phyloP scores from a whole-genome alignment of 2,113 vertebrate genomes.

The Tenrec ecaudatus region DNA sequence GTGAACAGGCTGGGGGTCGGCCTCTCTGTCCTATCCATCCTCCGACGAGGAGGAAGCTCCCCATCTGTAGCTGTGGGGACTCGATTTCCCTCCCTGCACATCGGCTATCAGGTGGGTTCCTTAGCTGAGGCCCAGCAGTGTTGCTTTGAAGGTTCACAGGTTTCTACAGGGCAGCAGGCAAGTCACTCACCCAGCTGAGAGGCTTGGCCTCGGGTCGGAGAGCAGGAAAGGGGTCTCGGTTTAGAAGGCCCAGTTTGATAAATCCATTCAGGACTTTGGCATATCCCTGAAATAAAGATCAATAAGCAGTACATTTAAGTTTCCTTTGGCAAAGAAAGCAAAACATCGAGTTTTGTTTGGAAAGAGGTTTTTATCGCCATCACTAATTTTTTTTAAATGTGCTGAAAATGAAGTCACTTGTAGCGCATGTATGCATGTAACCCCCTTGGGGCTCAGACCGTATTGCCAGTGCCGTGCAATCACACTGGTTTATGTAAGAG shows the following conservation, averaged over 20 bases:
- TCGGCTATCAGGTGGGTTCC: background rate
- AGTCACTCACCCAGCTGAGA: slow-evolving; percentile 93
- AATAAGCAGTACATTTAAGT: background rate
- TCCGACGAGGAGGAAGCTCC: background rate
- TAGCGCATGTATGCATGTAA: background rate
- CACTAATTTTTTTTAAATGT: background rate
- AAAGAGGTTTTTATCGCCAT: background rate
- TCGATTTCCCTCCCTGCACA: background rate
- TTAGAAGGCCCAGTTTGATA: slow-evolving; percentile 95
- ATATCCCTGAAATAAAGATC: slow-evolving; percentile 90
- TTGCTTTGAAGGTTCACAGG: background rate
- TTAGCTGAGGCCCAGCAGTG: background rate
- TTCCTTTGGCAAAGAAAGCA: background rate
- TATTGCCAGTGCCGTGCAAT: background rate
- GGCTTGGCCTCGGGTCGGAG: slow-evolving; percentile 82
- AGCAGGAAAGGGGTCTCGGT: slow-evolving; percentile 88
- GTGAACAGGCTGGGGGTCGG: background rate
- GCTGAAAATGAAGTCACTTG: background rate
- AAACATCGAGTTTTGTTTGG: background rate
- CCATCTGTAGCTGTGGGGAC: background rate
- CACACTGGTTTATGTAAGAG: background rate
- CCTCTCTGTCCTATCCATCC: background rate
- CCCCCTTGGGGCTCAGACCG: background rate
- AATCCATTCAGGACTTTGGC: slow-evolving; percentile 92
- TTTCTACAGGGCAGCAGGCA: background rate